Evolutionary conservation across 1,140 invertebrate species (phyloP).

Genomic region (Drosophila prosaltans): DNA sequence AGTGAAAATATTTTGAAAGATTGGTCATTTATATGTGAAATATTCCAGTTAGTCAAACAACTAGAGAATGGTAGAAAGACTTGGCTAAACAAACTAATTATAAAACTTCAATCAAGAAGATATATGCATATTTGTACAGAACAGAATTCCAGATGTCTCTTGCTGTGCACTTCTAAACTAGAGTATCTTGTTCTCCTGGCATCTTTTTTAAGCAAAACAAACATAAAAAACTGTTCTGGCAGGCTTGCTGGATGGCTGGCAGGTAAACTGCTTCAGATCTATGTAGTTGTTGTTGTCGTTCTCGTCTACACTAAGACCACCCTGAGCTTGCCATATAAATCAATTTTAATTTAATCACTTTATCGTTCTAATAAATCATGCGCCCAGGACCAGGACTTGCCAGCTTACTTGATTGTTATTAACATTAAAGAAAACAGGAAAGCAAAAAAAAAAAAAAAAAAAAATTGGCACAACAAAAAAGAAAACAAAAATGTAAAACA

Average conservation of each 20-base stretch:
- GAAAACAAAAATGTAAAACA: conserved; percentile 72
- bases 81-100: no score
- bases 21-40: no score
- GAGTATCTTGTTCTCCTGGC: neutral
- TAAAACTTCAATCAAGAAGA: no score
- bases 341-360: conserved; percentile 82
- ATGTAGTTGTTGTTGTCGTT: conserved; percentile 26
- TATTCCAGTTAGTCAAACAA: no score
- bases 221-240: neutral
- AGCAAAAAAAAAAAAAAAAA: conserved; percentile 64
- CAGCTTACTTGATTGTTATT: conserved; percentile 58
- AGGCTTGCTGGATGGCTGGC: neutral
- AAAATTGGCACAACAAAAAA: conserved; percentile 46
- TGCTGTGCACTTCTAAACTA: neutral
- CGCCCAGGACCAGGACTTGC: conserved; percentile 31
- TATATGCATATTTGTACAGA: no score
- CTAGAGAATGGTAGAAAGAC: no score
- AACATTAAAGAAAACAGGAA: conserved; percentile 63
- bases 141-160: no score
- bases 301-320: conserved; percentile 25
- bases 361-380: conserved; percentile 78
- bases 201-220: conserved; percentile 30
- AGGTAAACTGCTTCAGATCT: conserved; percentile 29
- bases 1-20: no score
- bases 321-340: conserved; percentile 61